Conservation (phyloP, 1,140 invertebrate genomes). For the Zaprionus africanus region DNA sequence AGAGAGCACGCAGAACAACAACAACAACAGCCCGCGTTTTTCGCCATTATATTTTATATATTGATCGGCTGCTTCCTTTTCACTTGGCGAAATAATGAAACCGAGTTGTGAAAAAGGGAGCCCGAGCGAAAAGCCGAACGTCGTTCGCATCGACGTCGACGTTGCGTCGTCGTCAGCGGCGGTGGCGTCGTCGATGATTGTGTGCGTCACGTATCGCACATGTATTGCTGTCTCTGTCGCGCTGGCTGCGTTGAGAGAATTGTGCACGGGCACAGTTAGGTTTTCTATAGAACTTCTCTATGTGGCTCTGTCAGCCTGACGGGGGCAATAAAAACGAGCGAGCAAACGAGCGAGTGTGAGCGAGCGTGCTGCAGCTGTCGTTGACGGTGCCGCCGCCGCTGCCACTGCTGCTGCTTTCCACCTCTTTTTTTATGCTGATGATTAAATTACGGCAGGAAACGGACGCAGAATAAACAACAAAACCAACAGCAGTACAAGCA, state of each 20-base stretch:
- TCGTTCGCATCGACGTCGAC: neutral
- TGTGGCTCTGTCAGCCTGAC: slow-evolving; percentile 27
- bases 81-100: slow-evolving; percentile 31
- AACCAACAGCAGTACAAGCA: slow-evolving; percentile 11
- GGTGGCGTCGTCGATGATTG: slow-evolving; percentile 13
- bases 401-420: slow-evolving; percentile 22
- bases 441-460: slow-evolving; percentile 60
- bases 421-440: slow-evolving; percentile 49
- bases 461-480: slow-evolving; percentile 36
- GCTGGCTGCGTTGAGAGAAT: slow-evolving; percentile 25
- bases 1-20: slow-evolving; percentile 9
- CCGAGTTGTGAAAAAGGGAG: slow-evolving; percentile 42
- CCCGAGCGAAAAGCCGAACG: slow-evolving; percentile 42
- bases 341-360: slow-evolving; percentile 37
- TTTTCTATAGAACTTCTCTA: slow-evolving; percentile 56
- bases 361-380: slow-evolving; percentile 47
- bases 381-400: slow-evolving; percentile 5
- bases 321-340: slow-evolving; percentile 48
- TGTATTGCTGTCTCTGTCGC: slow-evolving; percentile 42
- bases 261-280: slow-evolving; percentile 46
- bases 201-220: slow-evolving; percentile 43
- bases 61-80: slow-evolving; percentile 53
- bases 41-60: slow-evolving; percentile 51
- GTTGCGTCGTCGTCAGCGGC: slow-evolving; percentile 9
- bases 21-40: slow-evolving; percentile 35